A percentile compares a stretch with the other conserved stretches of the same genome.
Evolutionary conservation across 1,140 invertebrate species (phyloP).

Genomic region (Cephus cinctus): DNA sequence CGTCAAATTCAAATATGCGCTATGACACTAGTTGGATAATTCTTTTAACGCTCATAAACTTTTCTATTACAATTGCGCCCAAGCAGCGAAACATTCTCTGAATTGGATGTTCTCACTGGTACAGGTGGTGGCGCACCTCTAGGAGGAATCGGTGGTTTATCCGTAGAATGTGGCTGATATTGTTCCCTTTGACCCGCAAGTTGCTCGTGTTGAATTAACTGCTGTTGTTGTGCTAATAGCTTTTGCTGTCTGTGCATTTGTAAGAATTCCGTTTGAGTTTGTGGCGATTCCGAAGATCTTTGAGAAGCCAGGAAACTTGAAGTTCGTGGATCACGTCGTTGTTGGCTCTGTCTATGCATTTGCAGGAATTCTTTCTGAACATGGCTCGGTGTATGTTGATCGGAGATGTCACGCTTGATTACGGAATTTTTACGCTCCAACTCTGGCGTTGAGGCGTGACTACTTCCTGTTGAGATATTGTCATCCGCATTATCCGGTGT

Average conservation of each 20-base stretch:
- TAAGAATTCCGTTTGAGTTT: constrained; percentile 36
- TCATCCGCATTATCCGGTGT: constrained; percentile 41
- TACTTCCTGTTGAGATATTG: constrained; percentile 48
- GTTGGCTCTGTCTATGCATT: constrained; percentile 45
- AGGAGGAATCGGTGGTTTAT: constrained; percentile 60
- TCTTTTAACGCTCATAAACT: neutral
- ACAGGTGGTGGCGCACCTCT: constrained; percentile 58
- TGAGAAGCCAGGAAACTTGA: constrained; percentile 26
- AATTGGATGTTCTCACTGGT: constrained; percentile 46
- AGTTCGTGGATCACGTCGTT: constrained; percentile 27
- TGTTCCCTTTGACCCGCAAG: constrained; percentile 31
- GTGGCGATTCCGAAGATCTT: constrained; percentile 25
- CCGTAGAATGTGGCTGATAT: constrained; percentile 38
- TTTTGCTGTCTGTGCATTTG: constrained; percentile 43
- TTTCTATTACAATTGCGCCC: constrained; percentile 40
- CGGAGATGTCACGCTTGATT: constrained; percentile 42
- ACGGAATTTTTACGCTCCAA: constrained; percentile 52
- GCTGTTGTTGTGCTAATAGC: constrained; percentile 27
- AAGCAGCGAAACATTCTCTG: constrained; percentile 41
- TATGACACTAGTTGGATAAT: too few species aligned
- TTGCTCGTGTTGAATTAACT: constrained; percentile 38
- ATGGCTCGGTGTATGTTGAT: constrained; percentile 30
- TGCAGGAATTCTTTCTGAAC: constrained; percentile 48
- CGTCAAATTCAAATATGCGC: too few species aligned
- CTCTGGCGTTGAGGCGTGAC: constrained; percentile 56